These are phyloP conservation scores for Pluvianellus socialis DNA, from an alignment of 2,113 vertebrate genomes.

Conservation along the genomic window DNA sequence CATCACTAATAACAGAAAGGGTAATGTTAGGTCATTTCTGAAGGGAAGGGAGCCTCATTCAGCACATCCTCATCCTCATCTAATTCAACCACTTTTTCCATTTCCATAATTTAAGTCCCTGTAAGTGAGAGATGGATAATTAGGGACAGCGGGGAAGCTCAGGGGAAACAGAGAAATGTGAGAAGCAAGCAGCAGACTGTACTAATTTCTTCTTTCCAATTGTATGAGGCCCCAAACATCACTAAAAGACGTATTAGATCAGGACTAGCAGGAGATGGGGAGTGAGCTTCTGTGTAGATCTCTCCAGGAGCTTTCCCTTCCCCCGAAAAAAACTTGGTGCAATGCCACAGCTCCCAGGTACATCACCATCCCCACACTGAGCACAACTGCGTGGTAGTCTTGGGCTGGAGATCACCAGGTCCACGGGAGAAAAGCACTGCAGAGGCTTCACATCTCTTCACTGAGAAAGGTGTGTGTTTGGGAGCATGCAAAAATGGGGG, in stretches of 20 bases:
- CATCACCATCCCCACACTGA: background rate
- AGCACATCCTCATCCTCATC: background rate
- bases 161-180: background rate
- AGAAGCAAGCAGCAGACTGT: background rate
- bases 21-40: background rate
- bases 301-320: background rate
- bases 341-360: background rate
- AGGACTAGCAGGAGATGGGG: background rate
- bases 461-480: background rate
- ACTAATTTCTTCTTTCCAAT: background rate
- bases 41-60: background rate
- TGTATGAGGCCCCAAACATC: background rate
- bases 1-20: background rate
- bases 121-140: conserved; percentile 18
- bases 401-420: background rate
- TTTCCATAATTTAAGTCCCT: background rate
- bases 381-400: background rate
- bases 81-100: background rate
- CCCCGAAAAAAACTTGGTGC: background rate
- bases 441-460: background rate
- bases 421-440: background rate
- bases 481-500: background rate
- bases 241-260: conserved; percentile 22
- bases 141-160: background rate
- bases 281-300: background rate